Evolutionary conservation across 1,140 invertebrate species (phyloP).

Genomic region (Paramacrobiotus metropolitanus): DNA sequence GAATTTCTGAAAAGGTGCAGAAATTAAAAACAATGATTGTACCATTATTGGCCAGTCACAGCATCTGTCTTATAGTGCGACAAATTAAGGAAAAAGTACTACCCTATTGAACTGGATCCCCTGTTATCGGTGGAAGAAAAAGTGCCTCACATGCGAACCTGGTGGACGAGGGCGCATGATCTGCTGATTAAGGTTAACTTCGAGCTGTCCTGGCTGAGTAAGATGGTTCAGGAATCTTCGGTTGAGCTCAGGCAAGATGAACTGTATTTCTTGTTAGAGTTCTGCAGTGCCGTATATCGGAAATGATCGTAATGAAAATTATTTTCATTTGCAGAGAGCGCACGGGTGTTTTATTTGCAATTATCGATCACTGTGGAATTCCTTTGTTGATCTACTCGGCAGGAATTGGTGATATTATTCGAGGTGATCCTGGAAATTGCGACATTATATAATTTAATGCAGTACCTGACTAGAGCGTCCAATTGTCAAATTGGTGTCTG

Average conservation of each 20-base stretch:
- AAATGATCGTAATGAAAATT: too few species aligned
- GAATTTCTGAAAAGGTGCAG: background rate
- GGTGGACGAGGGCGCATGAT: background rate
- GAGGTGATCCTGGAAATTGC: background rate
- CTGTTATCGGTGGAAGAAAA: background rate
- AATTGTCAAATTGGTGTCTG: background rate
- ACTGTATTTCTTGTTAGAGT: too few species aligned
- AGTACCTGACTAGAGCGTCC: too few species aligned
- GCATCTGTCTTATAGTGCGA: background rate
- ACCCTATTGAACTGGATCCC: background rate
- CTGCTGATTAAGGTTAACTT: background rate
- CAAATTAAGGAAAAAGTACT: background rate
- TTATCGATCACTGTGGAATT: background rate
- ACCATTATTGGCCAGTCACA: background rate
- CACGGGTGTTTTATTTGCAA: background rate
- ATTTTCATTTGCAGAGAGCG: background rate
- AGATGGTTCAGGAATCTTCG: slow-evolving; percentile 1
- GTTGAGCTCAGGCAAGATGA: background rate
- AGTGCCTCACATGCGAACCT: background rate
- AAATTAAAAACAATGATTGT: background rate
- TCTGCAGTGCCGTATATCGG: too few species aligned
- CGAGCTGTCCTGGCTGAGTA: background rate
- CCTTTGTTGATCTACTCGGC: background rate
- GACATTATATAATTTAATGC: background rate
- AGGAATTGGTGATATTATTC: background rate